Conservation (phyloP, 2,888 invertebrate genomes). For the Linyphia triangularis region DNA sequence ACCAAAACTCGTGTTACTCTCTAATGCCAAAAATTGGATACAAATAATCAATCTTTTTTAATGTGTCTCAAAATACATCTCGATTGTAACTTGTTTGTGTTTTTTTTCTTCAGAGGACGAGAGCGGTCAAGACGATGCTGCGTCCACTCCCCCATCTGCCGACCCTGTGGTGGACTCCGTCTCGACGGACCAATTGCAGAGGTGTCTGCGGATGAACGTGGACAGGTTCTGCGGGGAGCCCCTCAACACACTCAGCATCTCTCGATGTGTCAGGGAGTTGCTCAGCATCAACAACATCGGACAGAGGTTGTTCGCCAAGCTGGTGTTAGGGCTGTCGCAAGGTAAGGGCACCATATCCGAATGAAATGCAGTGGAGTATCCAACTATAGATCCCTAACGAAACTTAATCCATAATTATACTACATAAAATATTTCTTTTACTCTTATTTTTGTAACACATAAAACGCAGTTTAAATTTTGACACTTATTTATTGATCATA, state of each 20-base stretch:
- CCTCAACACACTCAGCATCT: conserved; percentile 93
- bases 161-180: conserved; percentile 83
- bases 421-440: too few species aligned
- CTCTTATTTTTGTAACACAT: too few species aligned
- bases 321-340: conserved; percentile 96
- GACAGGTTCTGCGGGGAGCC: conserved; percentile 88
- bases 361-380: too few species aligned
- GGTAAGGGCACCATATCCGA: conserved; percentile 81
- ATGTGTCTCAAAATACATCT: too few species aligned
- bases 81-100: not conserved
- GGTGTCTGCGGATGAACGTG: conserved; percentile 96
- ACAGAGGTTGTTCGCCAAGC: conserved; percentile 98
- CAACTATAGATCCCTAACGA: too few species aligned
- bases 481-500: too few species aligned
- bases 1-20: too few species aligned
- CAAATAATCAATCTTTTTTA: too few species aligned
- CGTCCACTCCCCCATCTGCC: conserved; percentile 23
- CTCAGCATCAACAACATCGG: conserved; percentile 98
- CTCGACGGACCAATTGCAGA: conserved; percentile 87
- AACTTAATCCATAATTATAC: too few species aligned
- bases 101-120: conserved; percentile 51
- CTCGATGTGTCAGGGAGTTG: conserved; percentile 93
- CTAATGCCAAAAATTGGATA: too few species aligned
- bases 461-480: too few species aligned
- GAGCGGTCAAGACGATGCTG: conserved; percentile 48